Evolutionary conservation across 2,113 vertebrate species (phyloP).

Genomic region (Eudyptes chrysolophus): DNA sequence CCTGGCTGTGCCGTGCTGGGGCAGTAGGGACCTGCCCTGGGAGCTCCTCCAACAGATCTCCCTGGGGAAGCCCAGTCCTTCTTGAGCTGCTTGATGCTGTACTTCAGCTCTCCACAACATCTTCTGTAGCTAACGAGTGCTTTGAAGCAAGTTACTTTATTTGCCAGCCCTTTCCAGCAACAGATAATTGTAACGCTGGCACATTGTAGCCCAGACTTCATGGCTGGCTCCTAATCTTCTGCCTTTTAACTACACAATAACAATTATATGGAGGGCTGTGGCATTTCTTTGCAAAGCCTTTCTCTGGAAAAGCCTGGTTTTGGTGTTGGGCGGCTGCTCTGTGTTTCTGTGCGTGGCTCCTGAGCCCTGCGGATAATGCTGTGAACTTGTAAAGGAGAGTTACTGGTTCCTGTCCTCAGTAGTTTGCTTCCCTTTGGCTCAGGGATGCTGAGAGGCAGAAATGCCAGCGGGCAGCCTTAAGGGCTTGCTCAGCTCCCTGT

Average conservation of each 20-base stretch:
- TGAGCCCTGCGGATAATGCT: neutral
- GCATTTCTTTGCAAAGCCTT: neutral
- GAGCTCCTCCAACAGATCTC: neutral
- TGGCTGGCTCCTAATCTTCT: neutral
- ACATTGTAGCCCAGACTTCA: neutral
- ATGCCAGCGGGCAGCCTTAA: accelerated
- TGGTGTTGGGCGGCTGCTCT: neutral
- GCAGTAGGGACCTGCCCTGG: neutral
- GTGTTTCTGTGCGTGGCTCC: neutral
- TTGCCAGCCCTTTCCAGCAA: constrained; percentile 1
- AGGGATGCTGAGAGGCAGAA: neutral
- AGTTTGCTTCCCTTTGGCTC: neutral
- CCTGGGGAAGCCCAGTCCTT: neutral
- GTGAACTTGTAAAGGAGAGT: neutral
- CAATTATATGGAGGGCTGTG: neutral
- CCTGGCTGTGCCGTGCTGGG: accelerated
- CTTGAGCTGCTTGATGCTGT: neutral
- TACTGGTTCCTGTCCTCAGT: neutral
- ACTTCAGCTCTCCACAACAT: neutral
- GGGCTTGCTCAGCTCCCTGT: neutral
- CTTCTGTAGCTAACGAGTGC: neutral
- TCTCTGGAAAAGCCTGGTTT: neutral
- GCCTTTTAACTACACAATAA: neutral
- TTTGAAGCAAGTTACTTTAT: neutral
- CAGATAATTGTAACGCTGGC: neutral